Evolutionary conservation across 2,888 invertebrate species (phyloP), one percentile per base, ranked within the genome.

Genomic region (Euphydryas editha): DNA sequence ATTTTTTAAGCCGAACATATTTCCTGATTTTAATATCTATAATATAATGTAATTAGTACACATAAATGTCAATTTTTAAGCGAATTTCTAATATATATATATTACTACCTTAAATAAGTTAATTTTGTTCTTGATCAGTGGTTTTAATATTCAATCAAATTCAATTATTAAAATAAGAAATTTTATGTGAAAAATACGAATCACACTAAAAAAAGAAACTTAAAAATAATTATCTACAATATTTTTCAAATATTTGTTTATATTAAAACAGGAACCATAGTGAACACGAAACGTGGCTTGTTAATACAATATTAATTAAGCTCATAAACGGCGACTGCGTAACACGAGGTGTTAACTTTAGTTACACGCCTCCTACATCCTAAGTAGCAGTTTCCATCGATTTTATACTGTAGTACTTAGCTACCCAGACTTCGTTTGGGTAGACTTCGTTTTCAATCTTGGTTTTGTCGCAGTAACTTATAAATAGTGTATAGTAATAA

Each of bases 261-360:
- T 78, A 79, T 83, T 82, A 82, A 82, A 80, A 83, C 78, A 80
- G 74, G 42, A 75, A 80, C 80, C 81, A 80, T 79, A 79, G 81
- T 81, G 78, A 82, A 85, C 86, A 82, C 74, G 81, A 78, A 78
- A 70, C 78, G 75, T 71, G 76, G 78, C 82, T 79, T 83, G 85
- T 84, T 86, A 83, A 82, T 80, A 80, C 78, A 80, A 81, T 85
- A 84, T 86, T 87, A 86, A 86, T 86, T 86, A 85, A 84, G 82
- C 81, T 78, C 76, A 80, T 80, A 81, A 74, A 75, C 73, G 72
- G 74, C 72, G 58, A 73, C 69, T 78, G 75, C 75, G 76, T 76
- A 80, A 83, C 75, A 78, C 72, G 79, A 82, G 75, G 75, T 76
- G 80, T 78, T 79, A 78, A 77, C 77, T 70, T 69, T 67, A 78